Base-by-base conservation (phyloP, 2,888 invertebrate genomes). In the Epinotia bilunana region DNA sequence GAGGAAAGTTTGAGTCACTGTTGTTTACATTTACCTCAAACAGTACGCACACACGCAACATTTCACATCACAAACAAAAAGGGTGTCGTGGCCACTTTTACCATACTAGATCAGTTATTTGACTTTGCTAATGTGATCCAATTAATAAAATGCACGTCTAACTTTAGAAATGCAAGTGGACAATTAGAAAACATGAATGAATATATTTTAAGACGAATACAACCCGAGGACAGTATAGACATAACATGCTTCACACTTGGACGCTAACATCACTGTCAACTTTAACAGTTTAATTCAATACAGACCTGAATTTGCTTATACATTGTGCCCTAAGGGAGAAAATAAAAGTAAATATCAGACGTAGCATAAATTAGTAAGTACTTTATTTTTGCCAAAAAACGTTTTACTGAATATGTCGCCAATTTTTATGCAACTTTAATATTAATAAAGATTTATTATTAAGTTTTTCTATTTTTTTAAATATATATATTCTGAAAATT, bases 301-400 rank as follows among this genome's bases (percentile, higher is more conserved):
- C 94, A 92, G 91, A 94, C 94, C 94, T 94, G 93, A 84, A 94
- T 94, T 91, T 94, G 93, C 85, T 94, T 94, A 94, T 88, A 94
- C 86, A 93, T 91, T 92, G 94, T 91, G 87, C 87, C 94, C 94
- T 94, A 93, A 87, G 89, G 90, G 93, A 85, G 91, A 90, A 93
- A 92, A 84, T 81, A 65, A 83, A 83, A 82, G 82, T 82, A 78
- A 83, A 84, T 83, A 80, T 90, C 85, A 90, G 84, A 85, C 79
- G 80, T 78, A 80, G 82, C 74, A 67, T 16, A 46, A 69, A 18
- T 76, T 72, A 61, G 49, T 61, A 20, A 61, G 49, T 61, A 23
- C 23, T 61, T 72, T 71, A 39, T 6, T 62, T 69, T 53, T 62
- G 49, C 57, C 67, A 20, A 69, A 67, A 55, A 49, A 16, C 12